Evolutionary conservation across 2,797 vertebrate species (phyloP), one percentile per base, ranked within the genome.

Genomic region (Clarias platycephalus): DNA sequence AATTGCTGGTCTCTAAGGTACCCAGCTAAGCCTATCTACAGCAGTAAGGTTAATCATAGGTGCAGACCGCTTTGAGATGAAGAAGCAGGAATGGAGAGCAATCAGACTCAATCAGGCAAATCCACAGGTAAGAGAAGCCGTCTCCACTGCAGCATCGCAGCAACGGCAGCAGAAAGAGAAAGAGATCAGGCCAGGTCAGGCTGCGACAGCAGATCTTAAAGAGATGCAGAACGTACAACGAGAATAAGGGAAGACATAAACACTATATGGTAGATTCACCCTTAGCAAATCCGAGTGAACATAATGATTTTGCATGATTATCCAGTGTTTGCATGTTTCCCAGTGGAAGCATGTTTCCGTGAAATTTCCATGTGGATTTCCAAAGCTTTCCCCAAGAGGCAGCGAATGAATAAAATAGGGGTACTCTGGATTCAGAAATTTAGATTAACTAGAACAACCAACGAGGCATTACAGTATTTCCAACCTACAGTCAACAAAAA

Each of bases 101-200:
- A 80, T 64, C 60, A 28, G 37, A 80, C 44, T 64, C 77, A 80
- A 49, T 80, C 77, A 49, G 62, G 60, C n/a, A 80, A 80, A 80
- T 80, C 78, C 62, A 66, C 62, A 49, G 78, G 60, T 80, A 31
- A 64, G 74, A 79, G 60, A 8, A 12, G n/a, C 77, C 40, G 6
- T 80, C 53, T 28, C 60, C 6, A 28, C 60, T 80, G 78, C 78
- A 53, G 77, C 31, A 15, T 78, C 55, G 5, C 24, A 24, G 34
- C 53, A 7, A 40, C 40, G 76, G 53, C 22, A 62, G 31, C 60
- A 12, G 7, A 20, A 7, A 62, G 58, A 44, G 40, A 18, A 24
- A 18, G 2, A n/a, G 75, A 37, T 4, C 10, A 62, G 28, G 55
- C 37, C 4, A 31, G 28, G 72, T 55, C 16, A 31, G 20, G n/a